A percentile compares a stretch with the other conserved stretches of the same genome.
These are phyloP conservation scores for Enteromius unitaeniatus DNA, from an alignment of 2,797 vertebrate genomes.

Conservation along the genomic window DNA sequence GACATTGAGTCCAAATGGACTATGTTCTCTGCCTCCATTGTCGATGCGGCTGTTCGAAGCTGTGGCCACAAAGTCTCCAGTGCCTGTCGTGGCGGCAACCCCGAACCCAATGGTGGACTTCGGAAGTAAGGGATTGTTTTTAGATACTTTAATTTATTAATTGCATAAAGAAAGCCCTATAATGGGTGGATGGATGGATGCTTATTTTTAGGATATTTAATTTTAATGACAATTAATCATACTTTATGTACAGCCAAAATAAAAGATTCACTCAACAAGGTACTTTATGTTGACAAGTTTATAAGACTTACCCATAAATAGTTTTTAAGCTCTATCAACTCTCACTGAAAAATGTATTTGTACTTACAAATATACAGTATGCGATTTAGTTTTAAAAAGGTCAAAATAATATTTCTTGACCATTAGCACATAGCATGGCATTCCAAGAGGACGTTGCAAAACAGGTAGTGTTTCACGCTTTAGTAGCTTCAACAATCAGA, in stretches of 20 bases:
- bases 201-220: too few relatives aligned
- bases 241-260: neutral
- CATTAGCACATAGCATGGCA: slow-evolving; percentile 14
- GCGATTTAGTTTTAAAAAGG: neutral
- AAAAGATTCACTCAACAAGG: neutral
- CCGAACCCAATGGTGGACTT: too few relatives aligned
- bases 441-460: neutral
- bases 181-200: too few relatives aligned
- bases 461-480: neutral
- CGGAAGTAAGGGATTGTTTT: too few relatives aligned
- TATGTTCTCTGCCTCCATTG: too few relatives aligned
- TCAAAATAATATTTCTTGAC: slow-evolving; percentile 20
- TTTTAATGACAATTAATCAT: too few relatives aligned
- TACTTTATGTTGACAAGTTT: neutral
- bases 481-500: neutral
- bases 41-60: too few relatives aligned
- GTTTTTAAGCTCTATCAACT: neutral
- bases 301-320: neutral
- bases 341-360: neutral
- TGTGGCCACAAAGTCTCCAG: too few relatives aligned
- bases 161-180: too few relatives aligned
- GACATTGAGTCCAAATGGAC: too few relatives aligned
- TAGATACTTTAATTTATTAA: neutral
- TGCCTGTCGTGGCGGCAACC: too few relatives aligned
- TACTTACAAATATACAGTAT: neutral